Evolutionary conservation across 2,888 invertebrate genomes (phyloP), one percentile per base, ranked within the genome.

Genomic region (Conistra vaccinii): DNA sequence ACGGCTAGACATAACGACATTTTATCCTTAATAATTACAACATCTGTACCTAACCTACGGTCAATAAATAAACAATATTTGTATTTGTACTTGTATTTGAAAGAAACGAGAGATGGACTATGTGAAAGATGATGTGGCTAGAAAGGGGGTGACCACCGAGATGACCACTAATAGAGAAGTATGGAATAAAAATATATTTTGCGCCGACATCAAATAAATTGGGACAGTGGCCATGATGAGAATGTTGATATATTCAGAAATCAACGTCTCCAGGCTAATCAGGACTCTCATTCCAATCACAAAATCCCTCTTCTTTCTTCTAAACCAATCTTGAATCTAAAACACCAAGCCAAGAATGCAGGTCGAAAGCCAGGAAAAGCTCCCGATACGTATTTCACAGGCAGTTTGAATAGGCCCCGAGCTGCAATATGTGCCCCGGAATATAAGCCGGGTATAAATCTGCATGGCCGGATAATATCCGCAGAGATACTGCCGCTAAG

Each of bases 371-470:
- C 72, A 35, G 29, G 60, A 6, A 63, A 81, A 73, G 70, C 77
- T 14, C 42, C 29, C 72, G 26, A 60, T 85, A 85, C 83, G 77
- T 87, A 87, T 88, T 79, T 85, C 83, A 80, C 76, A 73, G 75
- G 68, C 80, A 69, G 83, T 70, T 71, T 81, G 78, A 87, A 87
- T 86, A 84, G 80, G 80, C 76, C 55, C 58, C 53, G 51, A 74
- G 68, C 39, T 66, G 83, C 88, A 87, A 87, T 88, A 87, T 85
- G 79, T 83, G 85, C 87, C 72, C 72, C 72, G 60, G 65, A 61
- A 69, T 79, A 78, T 87, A 87, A 87, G 87, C 87, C 76, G 71
- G 74, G 69, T 76, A 87, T 87, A 87, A 87, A 87, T 87, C 87
- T 85, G 75, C 80, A 83, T 55, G 72, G 58, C 67, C 68, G 88